Evolutionary conservation across 1,140 invertebrate genomes (phyloP).

Genomic region (Psilanteris sp.): DNA sequence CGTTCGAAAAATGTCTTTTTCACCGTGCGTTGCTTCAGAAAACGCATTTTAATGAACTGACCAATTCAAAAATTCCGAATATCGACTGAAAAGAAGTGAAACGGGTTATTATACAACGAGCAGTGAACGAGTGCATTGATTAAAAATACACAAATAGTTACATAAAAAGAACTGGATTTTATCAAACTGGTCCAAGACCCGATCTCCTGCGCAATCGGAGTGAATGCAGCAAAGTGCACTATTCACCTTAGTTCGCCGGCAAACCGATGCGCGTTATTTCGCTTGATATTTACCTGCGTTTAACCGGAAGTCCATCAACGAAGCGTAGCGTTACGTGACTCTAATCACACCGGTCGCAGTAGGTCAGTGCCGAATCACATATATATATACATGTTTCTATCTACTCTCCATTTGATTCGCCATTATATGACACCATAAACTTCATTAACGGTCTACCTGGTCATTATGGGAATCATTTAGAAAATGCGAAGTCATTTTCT

Average conservation of each 20-base stretch:
- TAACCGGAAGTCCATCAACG: conserved; percentile 63
- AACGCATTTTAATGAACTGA: conserved; percentile 8
- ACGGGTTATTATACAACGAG: conserved; percentile 38
- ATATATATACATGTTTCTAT: conserved; percentile 21
- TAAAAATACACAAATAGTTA: conserved; percentile 1
- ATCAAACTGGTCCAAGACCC: not conserved
- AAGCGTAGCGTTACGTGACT: conserved; percentile 66
- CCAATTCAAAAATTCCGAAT: conserved; percentile 15
- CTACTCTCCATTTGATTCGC: conserved; percentile 25
- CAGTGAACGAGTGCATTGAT: conserved; percentile 6
- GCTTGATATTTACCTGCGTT: conserved; percentile 51
- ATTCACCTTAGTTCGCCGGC: not conserved
- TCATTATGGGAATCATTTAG: conserved; percentile 5
- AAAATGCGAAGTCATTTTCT: conserved; percentile 3
- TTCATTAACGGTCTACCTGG: not conserved
- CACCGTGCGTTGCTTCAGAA: conserved; percentile 12
- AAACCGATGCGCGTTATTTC: conserved; percentile 38
- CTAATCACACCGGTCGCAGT: conserved; percentile 61
- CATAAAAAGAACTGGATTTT: conserved; percentile 20
- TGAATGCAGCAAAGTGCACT: not conserved
- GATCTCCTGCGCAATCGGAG: not conserved
- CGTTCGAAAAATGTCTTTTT: conserved; percentile 9
- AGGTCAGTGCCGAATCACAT: conserved; percentile 64
- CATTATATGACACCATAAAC: conserved; percentile 19
- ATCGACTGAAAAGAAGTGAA: conserved; percentile 16